Conservation (phyloP, 2,888 invertebrate species). For the Cataglyphis cursor region DNA sequence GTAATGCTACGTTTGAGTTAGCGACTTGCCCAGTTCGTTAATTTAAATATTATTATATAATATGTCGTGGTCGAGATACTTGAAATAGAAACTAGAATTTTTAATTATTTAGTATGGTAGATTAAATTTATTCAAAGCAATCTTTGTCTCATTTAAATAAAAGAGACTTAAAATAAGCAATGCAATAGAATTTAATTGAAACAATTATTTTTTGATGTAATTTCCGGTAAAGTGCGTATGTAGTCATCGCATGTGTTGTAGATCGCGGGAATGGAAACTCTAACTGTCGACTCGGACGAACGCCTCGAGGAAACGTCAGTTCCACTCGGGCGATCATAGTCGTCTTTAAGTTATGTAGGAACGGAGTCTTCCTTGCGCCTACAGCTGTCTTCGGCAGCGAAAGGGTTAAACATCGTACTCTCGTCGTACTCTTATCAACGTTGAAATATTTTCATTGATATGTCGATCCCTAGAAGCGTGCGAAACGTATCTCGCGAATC, state of each 20-base stretch:
- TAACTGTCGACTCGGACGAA: constrained; percentile 40
- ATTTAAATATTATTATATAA: neutral
- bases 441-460: constrained; percentile 47
- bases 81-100: neutral
- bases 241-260: constrained; percentile 15
- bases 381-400: constrained; percentile 33
- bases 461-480: constrained; percentile 23
- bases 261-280: constrained; percentile 38
- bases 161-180: neutral
- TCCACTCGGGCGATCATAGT: constrained; percentile 47
- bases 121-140: neutral
- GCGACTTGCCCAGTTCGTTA: neutral
- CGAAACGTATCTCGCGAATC: constrained; percentile 8
- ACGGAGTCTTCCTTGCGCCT: constrained; percentile 22
- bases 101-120: neutral
- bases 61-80: neutral
- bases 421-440: constrained; percentile 40
- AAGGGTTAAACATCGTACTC: constrained; percentile 27
- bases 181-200: constrained; percentile 3
- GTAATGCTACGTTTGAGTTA: constrained; percentile 1
- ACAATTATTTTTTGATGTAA: constrained; percentile 29
- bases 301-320: constrained; percentile 47
- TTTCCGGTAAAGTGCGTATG: constrained; percentile 41
- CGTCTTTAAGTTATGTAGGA: constrained; percentile 51
- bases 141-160: neutral